Conservation (phyloP, 2,113 vertebrate species). For the Mobula birostris region DNA sequence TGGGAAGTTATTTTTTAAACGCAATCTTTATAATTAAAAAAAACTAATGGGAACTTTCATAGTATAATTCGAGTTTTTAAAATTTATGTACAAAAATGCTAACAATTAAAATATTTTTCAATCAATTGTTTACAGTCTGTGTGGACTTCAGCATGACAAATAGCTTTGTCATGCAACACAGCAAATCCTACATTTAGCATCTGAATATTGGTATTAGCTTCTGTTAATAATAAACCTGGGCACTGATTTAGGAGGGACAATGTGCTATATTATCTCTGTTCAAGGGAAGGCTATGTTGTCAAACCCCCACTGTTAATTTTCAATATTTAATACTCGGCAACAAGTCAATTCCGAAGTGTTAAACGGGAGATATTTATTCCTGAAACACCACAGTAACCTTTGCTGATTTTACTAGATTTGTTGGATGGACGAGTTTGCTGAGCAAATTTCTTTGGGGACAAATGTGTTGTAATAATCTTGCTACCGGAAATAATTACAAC, state of each 20-base stretch:
- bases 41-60: too few species aligned
- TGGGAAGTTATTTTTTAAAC: not conserved
- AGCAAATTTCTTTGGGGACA: not conserved
- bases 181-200: not conserved
- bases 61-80: not conserved
- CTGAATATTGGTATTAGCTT: not conserved
- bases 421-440: not conserved
- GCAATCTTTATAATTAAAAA: not conserved
- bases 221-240: not conserved
- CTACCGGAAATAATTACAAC: not conserved
- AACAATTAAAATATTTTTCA: not conserved
- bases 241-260: not conserved
- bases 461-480: not conserved
- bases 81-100: not conserved
- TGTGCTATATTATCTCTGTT: not conserved
- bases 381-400: not conserved
- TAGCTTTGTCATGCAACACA: not conserved
- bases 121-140: not conserved
- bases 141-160: slow-evolving; percentile 5
- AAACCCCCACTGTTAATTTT: not conserved
- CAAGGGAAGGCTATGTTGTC: not conserved
- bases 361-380: not conserved
- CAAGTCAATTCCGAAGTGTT: not conserved
- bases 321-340: not conserved
- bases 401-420: not conserved